Evolutionary conservation across 1,140 invertebrate genomes (phyloP).

Genomic region (Platyscapa corneri): DNA sequence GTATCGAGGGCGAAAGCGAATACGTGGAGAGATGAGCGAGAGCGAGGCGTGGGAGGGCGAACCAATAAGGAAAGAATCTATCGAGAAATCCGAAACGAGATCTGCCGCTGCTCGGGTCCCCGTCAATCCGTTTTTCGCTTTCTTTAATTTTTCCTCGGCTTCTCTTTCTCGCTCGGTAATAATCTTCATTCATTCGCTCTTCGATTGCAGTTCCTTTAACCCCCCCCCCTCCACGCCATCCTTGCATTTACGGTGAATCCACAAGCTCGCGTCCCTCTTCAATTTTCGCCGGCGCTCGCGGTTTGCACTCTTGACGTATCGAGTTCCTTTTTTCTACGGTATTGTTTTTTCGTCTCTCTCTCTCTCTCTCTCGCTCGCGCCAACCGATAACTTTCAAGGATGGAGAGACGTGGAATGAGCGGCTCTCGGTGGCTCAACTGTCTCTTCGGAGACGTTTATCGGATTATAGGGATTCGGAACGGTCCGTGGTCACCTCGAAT

Average conservation of each 20-base stretch:
- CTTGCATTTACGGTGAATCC: neutral
- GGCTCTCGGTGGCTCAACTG: neutral
- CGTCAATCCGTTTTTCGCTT: constrained; percentile 6
- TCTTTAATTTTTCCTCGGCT: constrained; percentile 32
- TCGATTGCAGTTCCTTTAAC: neutral
- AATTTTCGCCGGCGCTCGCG: neutral
- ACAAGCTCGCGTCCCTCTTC: neutral
- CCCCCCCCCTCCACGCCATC: neutral
- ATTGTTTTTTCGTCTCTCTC: neutral
- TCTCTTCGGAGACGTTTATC: constrained; percentile 31
- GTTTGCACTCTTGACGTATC: constrained; percentile 11
- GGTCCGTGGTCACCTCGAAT: neutral
- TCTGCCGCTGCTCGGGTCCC: constrained; percentile 45
- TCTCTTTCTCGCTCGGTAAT: constrained; percentile 6
- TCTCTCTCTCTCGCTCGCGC: constrained; percentile 24
- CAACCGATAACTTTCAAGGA: constrained; percentile 34
- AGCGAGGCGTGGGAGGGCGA: neutral
- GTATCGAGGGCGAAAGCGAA: constrained; percentile 25
- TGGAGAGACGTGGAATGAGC: neutral
- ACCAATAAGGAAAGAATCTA: constrained; percentile 58
- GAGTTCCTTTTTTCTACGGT: neutral
- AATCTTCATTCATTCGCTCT: constrained; percentile 31
- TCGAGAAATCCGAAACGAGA: constrained; percentile 70
- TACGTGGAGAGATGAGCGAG: neutral
- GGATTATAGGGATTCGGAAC: constrained; percentile 17